Conservation (phyloP, 2,797 vertebrate genomes). For the Protosalanx chinensis region DNA sequence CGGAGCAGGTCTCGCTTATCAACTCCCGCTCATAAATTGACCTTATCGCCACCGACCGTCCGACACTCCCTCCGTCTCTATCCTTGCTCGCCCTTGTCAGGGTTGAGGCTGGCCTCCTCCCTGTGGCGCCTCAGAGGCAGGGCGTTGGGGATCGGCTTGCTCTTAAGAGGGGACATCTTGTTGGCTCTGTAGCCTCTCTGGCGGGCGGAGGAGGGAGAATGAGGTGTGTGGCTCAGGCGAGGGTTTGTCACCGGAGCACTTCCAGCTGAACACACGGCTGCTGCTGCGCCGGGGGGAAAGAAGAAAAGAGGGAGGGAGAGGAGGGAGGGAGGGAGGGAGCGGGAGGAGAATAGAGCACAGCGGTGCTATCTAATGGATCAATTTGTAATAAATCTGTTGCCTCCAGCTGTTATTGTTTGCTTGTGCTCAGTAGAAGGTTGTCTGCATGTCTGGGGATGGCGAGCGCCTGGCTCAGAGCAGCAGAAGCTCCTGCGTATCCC, state of each 20-base stretch:
- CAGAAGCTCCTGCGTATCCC: conserved; percentile 62
- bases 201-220: conserved; percentile 64
- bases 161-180: conserved; percentile 64
- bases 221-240: conserved; percentile 71
- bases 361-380: conserved; percentile 81
- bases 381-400: conserved; percentile 86
- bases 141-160: conserved; percentile 51
- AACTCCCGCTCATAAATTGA: conserved; percentile 43
- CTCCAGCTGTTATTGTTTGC: conserved; percentile 78
- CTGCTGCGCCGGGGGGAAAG: conserved; percentile 54
- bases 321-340: conserved; percentile 20
- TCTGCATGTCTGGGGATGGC: conserved; percentile 71
- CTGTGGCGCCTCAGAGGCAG: conserved; percentile 41
- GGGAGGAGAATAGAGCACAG: conserved; percentile 67
- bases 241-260: conserved; percentile 73
- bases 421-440: conserved; percentile 75
- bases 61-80: conserved; percentile 15
- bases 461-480: conserved; percentile 54
- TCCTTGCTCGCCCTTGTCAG: conserved; percentile 70
- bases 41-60: conserved; percentile 6
- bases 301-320: conserved; percentile 48
- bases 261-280: conserved; percentile 68
- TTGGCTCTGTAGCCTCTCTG: conserved; percentile 39
- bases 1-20: conserved; percentile 55
- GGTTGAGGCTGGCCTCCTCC: conserved; percentile 40